Percentiles rank a stretch among this genome's conserved stretches.
Conservation (phyloP, 2,888 invertebrate species). For the Campaea margaritaria region DNA sequence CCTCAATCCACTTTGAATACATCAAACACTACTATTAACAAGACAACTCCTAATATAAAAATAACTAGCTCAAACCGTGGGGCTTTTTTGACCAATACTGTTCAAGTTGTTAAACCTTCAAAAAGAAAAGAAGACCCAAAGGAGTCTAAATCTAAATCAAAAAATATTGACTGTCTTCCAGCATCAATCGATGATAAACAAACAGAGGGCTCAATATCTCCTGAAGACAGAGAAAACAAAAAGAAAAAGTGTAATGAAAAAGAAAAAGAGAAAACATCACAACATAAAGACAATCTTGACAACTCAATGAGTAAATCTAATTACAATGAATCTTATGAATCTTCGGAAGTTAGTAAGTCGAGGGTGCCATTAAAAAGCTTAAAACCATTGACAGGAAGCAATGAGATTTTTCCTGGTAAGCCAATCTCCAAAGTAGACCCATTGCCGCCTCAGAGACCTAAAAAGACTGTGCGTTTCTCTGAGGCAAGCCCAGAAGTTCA, state of each 20-base stretch:
- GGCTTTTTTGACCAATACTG: slow-evolving; percentile 78
- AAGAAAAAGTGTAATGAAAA: slow-evolving; percentile 23
- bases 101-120: slow-evolving; percentile 56
- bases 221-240: slow-evolving; percentile 32
- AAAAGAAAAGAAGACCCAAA: slow-evolving; percentile 52
- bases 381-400: slow-evolving; percentile 59
- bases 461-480: slow-evolving; percentile 70
- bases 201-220: slow-evolving; percentile 20
- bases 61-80: slow-evolving; percentile 82
- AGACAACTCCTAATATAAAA: slow-evolving; percentile 70
- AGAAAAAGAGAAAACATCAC: slow-evolving; percentile 23
- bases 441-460: slow-evolving; percentile 54
- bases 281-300: slow-evolving; percentile 24
- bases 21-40: slow-evolving; percentile 47
- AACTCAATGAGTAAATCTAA: slow-evolving; percentile 21
- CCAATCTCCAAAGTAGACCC: slow-evolving; percentile 69
- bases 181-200: slow-evolving; percentile 29
- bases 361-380: slow-evolving; percentile 61
- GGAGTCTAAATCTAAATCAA: slow-evolving; percentile 38
- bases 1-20: slow-evolving; percentile 38
- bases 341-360: slow-evolving; percentile 33
- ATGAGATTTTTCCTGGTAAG: slow-evolving; percentile 57
- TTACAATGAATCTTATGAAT: slow-evolving; percentile 34
- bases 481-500: slow-evolving; percentile 54
- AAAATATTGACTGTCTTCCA: slow-evolving; percentile 16